phyloP scores from a whole-genome alignment of 2,888 invertebrate genomes.

The Stenichneumon culpator region DNA sequence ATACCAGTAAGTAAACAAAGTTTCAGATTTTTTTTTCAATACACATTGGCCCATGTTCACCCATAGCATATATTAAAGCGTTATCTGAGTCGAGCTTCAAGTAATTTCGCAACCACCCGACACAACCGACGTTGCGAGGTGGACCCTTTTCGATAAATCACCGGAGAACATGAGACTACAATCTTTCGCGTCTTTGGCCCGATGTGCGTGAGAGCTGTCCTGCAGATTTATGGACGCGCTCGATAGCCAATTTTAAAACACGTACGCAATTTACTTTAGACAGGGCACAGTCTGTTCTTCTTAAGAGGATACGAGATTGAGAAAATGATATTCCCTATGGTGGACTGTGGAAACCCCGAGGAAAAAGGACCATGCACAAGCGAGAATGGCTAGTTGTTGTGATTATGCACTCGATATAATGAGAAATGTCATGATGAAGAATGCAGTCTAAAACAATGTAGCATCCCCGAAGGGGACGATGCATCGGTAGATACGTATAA shows the following conservation, averaged over 20 bases:
- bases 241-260: slow-evolving; percentile 75
- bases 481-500: neutral
- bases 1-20: too few relatives aligned
- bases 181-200: slow-evolving; percentile 58
- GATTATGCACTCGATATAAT: neutral
- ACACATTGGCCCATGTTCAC: slow-evolving; percentile 19
- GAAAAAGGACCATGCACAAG: neutral
- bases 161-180: slow-evolving; percentile 30
- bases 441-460: neutral
- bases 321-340: neutral
- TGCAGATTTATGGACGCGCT: slow-evolving; percentile 76
- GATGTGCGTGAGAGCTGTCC: slow-evolving; percentile 71
- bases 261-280: slow-evolving; percentile 23
- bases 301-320: neutral
- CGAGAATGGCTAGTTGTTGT: neutral
- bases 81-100: slow-evolving; percentile 33
- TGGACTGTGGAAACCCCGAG: neutral
- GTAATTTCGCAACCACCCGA: slow-evolving; percentile 76
- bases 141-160: slow-evolving; percentile 76
- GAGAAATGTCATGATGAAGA: neutral
- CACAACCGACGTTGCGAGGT: slow-evolving; percentile 80
- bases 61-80: slow-evolving; percentile 4
- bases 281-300: slow-evolving; percentile 70
- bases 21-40: neutral
- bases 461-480: neutral